Evolutionary conservation across 2,888 invertebrate genomes (phyloP).

Genomic region (Idaea dimidiata): DNA sequence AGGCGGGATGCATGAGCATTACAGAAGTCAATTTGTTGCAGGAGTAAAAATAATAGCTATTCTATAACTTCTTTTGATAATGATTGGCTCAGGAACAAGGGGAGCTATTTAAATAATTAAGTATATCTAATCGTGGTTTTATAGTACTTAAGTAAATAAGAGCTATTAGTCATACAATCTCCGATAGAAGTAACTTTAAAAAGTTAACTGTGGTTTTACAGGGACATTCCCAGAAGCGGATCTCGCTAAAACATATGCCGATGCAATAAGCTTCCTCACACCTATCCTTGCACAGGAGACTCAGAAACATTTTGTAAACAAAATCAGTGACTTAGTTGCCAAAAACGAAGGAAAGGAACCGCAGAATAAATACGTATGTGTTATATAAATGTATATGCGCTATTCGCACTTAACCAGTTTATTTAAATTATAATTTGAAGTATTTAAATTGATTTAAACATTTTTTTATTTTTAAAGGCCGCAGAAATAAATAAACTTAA

Average conservation of each 20-base stretch:
- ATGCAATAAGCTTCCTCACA: conserved; percentile 7
- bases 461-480: background rate
- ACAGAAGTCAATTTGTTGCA: too few species aligned
- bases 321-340: background rate
- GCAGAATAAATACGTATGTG: background rate
- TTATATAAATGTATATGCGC: background rate
- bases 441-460: background rate
- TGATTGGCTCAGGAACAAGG: too few species aligned
- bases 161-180: too few species aligned
- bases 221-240: background rate
- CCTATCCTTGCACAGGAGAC: conserved; percentile 10
- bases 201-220: background rate
- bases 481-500: background rate
- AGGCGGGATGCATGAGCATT: too few species aligned
- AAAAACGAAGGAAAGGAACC: background rate
- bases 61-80: too few species aligned
- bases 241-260: conserved; percentile 3
- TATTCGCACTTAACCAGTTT: too few species aligned
- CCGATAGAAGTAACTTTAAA: too few species aligned
- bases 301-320: background rate
- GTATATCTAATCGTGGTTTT: too few species aligned
- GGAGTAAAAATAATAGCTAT: too few species aligned
- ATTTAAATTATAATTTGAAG: too few species aligned
- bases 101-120: too few species aligned
- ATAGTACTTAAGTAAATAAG: too few species aligned